These are phyloP conservation scores for Heterodera schachtii DNA, from an alignment of 1,140 invertebrate species.

Conservation along the genomic window DNA sequence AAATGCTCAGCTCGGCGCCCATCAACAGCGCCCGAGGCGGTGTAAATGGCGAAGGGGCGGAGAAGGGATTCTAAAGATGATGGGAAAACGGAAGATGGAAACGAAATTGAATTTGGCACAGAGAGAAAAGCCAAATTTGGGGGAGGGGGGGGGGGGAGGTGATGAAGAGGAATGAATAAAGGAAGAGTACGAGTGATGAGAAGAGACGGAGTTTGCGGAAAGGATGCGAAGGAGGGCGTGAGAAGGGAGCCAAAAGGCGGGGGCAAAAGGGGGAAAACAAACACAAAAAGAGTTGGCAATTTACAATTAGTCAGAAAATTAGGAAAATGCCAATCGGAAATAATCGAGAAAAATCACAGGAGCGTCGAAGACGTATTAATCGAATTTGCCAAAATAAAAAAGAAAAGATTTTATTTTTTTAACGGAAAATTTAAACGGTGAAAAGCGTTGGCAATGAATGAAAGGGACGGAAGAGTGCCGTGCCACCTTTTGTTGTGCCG, in stretches of 20 bases:
- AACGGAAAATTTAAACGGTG: too few species aligned
- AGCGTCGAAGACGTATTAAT: too few species aligned
- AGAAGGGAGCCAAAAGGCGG: neutral
- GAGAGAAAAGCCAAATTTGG: neutral
- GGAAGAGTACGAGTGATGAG: neutral
- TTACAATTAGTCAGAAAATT: too few species aligned
- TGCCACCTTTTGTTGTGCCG: neutral
- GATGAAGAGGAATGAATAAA: neutral
- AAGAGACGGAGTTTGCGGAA: neutral
- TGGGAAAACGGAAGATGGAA: neutral
- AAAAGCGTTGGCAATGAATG: neutral
- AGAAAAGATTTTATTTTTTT: too few species aligned
- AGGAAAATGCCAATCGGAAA: too few species aligned
- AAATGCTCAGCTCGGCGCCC: slow-evolving; percentile 24
- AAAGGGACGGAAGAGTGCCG: neutral
- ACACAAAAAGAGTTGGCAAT: too few species aligned
- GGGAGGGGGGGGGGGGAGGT: neutral
- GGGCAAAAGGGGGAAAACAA: too few species aligned
- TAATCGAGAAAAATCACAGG: too few species aligned
- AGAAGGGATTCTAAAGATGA: neutral
- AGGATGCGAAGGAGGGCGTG: neutral
- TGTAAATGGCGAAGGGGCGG: neutral
- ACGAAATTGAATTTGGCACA: slow-evolving; percentile 8
- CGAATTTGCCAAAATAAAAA: too few species aligned
- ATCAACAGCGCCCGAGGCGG: slow-evolving; percentile 8